A percentile compares a stretch with the other conserved stretches of the same genome.
Conservation (phyloP, 2,797 vertebrate species). For the Cirrhinus molitorella region DNA sequence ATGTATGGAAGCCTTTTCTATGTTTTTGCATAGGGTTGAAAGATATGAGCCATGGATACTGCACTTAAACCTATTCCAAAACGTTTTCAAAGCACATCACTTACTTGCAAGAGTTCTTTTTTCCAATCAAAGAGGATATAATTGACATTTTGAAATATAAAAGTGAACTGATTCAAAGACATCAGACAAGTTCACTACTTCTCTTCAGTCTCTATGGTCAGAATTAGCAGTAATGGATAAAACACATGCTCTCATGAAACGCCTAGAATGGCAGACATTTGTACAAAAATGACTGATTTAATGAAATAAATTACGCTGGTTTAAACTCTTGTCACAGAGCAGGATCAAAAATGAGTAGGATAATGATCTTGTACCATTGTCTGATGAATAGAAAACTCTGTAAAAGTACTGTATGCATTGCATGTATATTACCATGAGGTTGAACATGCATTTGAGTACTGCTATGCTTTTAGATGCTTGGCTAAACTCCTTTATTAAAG, state of each 20-base stretch:
- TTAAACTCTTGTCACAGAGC: no score
- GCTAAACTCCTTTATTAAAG: background rate
- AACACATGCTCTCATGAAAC: background rate
- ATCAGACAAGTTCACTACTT: no score
- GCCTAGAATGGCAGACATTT: background rate
- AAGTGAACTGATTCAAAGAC: no score
- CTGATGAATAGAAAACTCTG: conserved; percentile 9
- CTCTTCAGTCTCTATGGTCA: no score
- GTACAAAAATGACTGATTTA: background rate
- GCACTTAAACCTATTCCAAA: conserved; percentile 23
- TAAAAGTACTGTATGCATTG: conserved; percentile 37
- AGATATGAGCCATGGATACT: conserved; percentile 19
- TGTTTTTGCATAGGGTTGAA: conserved; percentile 37
- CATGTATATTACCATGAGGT: conserved; percentile 30
- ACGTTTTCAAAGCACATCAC: conserved; percentile 43
- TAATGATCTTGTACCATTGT: background rate
- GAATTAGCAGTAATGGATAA: background rate
- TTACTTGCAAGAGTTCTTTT: no score
- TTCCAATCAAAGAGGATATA: no score
- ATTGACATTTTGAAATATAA: no score
- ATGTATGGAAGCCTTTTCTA: conserved; percentile 17
- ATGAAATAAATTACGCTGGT: background rate
- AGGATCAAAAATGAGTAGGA: background rate
- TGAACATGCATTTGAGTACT: conserved; percentile 30
- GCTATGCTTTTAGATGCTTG: conserved; percentile 44